Evolutionary conservation across 1,140 invertebrate species (phyloP).

Genomic region (Homalodisca vitripennis): DNA sequence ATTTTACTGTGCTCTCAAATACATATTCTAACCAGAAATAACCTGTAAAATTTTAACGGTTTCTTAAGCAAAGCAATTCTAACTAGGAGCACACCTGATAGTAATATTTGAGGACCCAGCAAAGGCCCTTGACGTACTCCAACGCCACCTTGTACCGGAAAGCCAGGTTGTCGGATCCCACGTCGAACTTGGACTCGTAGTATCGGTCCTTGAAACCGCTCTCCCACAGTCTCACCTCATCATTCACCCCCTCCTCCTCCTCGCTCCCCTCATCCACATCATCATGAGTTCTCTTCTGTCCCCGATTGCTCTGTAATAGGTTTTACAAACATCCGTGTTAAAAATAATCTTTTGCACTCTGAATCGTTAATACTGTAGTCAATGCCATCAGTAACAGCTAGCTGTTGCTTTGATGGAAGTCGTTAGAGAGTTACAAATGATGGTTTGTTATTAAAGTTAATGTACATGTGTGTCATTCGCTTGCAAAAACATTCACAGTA

Average conservation of each 20-base stretch:
- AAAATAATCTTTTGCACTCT: too few species aligned
- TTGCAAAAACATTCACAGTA: too few species aligned
- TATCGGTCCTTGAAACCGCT: conserved; percentile 98
- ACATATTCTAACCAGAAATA: too few species aligned
- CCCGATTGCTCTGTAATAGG: conserved; percentile 33
- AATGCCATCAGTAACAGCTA: too few species aligned
- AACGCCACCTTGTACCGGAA: conserved; percentile 84
- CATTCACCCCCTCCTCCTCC: conserved; percentile 78
- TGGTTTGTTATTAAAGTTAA: too few species aligned
- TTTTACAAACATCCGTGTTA: neutral
- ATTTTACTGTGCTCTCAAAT: too few species aligned
- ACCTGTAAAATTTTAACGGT: too few species aligned
- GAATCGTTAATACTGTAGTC: too few species aligned
- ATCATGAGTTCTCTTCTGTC: conserved; percentile 53
- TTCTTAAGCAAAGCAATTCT: too few species aligned
- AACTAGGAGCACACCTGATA: conserved; percentile 74
- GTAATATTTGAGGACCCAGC: conserved; percentile 98
- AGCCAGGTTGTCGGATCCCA: conserved; percentile 71
- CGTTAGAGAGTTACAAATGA: too few species aligned
- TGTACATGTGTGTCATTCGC: too few species aligned
- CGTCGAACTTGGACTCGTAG: conserved; percentile 97
- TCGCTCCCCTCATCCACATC: conserved; percentile 51
- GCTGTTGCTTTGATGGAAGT: too few species aligned
- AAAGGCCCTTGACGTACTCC: conserved; percentile 94
- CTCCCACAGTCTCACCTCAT: conserved; percentile 96